Evolutionary conservation across 2,888 invertebrate species (phyloP), one percentile per base, ranked within the genome.

Genomic region (Hoplodrina blanda): DNA sequence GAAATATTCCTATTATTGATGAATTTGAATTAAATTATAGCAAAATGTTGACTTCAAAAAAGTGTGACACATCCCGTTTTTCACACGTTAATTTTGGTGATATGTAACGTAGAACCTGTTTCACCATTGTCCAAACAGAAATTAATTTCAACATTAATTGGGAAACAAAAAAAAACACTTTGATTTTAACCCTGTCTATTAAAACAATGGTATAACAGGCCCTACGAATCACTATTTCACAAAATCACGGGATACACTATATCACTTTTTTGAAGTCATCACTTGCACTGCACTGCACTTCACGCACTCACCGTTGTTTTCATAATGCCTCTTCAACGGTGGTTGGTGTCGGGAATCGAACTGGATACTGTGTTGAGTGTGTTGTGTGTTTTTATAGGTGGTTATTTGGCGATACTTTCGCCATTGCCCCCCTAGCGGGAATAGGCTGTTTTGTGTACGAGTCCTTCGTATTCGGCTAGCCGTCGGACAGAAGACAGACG

Each of bases 401-500:
- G 93, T 92, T 95, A 93, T 95, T 94, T 93, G 93, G 94, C 89
- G 88, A 91, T 90, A 95, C 95, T 96, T 96, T 96, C 95, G 95
- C 95, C 91, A 91, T 86, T 88, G 94, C 95, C 95, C 94, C 91
- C 91, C 90, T 93, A 90, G 89, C 89, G 90, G 91, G 93, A 91
- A 90, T 88, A 89, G 82, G 89, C 80, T 83, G 81, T 76, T 81
- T 83, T 85, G 80, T 78, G 76, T 69, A 81, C 77, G 86, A 91
- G 93, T 95, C 95, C 95, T 95, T 95, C 93, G 92, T 93, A 91
- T 92, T 92, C 89, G 90, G 86, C 82, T 88, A 85, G 81, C 80
- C 88, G 90, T 87, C 85, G 85, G 82, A 88, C 89, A 87, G 89
- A 89, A 88, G 87, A 84, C 89, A 88, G 91, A 93, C 95, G 95